Conservation (phyloP, 2,888 invertebrate species). For the Ichneumoninae sp. region DNA sequence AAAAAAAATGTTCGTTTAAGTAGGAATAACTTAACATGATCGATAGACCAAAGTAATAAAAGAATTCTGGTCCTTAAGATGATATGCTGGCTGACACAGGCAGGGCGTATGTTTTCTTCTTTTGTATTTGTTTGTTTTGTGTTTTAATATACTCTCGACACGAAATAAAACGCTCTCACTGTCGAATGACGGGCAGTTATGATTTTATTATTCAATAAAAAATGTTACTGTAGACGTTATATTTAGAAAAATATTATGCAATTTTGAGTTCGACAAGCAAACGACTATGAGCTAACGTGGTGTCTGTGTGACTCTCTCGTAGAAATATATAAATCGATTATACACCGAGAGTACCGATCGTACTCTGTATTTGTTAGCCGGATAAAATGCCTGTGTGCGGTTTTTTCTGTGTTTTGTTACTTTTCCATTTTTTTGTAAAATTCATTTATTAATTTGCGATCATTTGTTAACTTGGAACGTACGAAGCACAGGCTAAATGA, state of each 20-base stretch:
- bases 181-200: conserved; percentile 46
- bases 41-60: conserved; percentile 47
- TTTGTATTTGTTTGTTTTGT: conserved; percentile 16
- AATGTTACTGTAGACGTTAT: conserved; percentile 65
- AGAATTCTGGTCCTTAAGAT: conserved; percentile 74
- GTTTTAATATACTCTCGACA: conserved; percentile 49
- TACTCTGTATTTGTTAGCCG: conserved; percentile 36
- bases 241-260: conserved; percentile 79
- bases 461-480: conserved; percentile 39
- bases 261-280: conserved; percentile 72
- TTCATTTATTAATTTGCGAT: conserved; percentile 20
- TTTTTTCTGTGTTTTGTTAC: conserved; percentile 32
- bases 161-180: conserved; percentile 40
- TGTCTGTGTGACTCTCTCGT: conserved; percentile 47
- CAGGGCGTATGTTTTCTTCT: conserved; percentile 55
- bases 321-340: conserved; percentile 62
- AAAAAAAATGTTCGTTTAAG: conserved; percentile 34
- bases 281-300: conserved; percentile 64
- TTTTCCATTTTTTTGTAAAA: conserved; percentile 27
- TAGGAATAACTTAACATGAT: conserved; percentile 37
- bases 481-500: conserved; percentile 59
- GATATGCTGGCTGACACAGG: conserved; percentile 77
- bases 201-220: conserved; percentile 50
- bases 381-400: conserved; percentile 58
- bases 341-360: conserved; percentile 42